phyloP scores from a whole-genome alignment of 2,797 vertebrate species.

The Periparus ater region DNA sequence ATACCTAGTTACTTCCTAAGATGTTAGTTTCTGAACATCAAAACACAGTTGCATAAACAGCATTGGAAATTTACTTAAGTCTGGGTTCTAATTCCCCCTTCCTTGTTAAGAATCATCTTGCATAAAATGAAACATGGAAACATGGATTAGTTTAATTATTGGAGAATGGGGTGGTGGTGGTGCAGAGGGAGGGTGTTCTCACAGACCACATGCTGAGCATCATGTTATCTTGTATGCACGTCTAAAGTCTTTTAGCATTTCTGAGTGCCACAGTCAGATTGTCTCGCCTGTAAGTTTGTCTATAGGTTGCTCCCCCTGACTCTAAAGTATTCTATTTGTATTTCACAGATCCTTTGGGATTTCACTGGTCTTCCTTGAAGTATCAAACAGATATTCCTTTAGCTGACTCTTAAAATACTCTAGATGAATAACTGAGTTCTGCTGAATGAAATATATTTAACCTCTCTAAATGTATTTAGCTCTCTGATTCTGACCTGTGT shows the following conservation, averaged over 20 bases:
- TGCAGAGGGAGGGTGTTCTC: not conserved
- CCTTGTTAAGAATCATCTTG: not conserved
- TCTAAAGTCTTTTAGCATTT: not conserved
- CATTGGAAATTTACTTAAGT: not conserved
- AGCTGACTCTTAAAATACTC: not conserved
- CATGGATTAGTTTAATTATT: not conserved
- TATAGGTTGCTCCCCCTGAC: not conserved
- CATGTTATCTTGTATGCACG: not conserved
- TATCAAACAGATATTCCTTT: not conserved
- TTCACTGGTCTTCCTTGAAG: not conserved
- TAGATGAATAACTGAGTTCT: not conserved
- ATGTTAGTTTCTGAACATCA: not conserved
- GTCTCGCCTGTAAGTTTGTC: not conserved
- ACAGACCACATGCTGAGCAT: not conserved
- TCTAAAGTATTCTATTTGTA: not conserved
- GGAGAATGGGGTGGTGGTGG: fast-evolving
- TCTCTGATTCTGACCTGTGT: not conserved
- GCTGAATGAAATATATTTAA: not conserved
- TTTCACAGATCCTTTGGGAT: not conserved
- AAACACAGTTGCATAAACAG: not conserved
- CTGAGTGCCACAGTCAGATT: not conserved
- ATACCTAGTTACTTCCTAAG: not conserved
- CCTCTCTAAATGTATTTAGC: not conserved
- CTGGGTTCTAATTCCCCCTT: not conserved
- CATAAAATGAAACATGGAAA: not conserved